Evolutionary conservation across 2,797 vertebrate species (phyloP), one percentile per base, ranked within the genome.

Genomic region (Okamejei kenojei): DNA sequence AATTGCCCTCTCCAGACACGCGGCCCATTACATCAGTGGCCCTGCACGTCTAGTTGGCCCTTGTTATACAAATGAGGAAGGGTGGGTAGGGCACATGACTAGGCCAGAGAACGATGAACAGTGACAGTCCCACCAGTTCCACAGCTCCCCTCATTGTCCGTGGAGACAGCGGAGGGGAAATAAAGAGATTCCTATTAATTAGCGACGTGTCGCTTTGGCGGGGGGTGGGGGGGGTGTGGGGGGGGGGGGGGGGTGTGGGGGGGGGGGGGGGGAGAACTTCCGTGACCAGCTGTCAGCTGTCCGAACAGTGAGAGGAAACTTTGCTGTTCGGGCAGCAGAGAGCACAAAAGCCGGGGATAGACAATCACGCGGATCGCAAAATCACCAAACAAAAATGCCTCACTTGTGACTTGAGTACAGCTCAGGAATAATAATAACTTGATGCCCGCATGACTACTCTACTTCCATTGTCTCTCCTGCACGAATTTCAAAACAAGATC

Each of bases 31-130:
- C 96, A 95, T 96, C 97, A 97, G 95, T 93, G 95, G 95, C 90
- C n/a, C n/a, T 95, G 95, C 94, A 94, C 95, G 97, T 96, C 97
- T 96, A 96, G 96, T 96, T 96, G 94, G 90, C 94, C 77, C 96
- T 98, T 98, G 97, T 98, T 94, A 98, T 98, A 97, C 94, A 96
- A 98, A 99, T 97, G 93, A 93, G 90, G n/a, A 38, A 45, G 45
- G 45, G 45, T 2, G 45, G 45, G 38, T 45, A 38, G 26, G 21
- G 1, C 90, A 92, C 45, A 38, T 92, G 90, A 92, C 71, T 38
- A 68, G 58, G n/a, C 76, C 76, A 68, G 35, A 54, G 29, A 74
- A 71, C 90, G 54, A 71, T 26, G 63, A 81, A 94, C 95, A 93
- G 95, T 95, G 95, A 96, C 96, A 96, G 95, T 97, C 96, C 96